These are phyloP conservation scores for Nasonia longicornis DNA, from an alignment of 1,140 invertebrate species.

Conservation along the genomic window DNA sequence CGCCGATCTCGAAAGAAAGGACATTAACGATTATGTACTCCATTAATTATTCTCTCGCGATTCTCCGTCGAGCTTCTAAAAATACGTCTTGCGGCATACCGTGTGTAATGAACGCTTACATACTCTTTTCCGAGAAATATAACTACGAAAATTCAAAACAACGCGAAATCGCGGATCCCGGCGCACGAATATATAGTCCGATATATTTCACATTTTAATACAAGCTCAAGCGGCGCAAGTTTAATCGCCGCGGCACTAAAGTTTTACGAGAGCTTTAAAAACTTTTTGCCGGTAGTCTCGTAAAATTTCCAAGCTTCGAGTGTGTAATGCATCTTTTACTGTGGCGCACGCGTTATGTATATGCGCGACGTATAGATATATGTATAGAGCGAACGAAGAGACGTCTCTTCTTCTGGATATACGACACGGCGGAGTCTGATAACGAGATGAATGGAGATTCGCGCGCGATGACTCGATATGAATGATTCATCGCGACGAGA, in stretches of 20 bases:
- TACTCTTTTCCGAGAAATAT: neutral
- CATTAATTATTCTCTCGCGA: no score
- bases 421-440: neutral
- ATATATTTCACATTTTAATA: conserved; percentile 17
- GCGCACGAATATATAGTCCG: neutral
- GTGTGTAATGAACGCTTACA: no score
- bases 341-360: neutral
- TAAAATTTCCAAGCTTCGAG: conserved; percentile 7
- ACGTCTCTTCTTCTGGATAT: neutral
- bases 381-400: neutral
- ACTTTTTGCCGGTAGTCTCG: conserved; percentile 2
- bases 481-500: conserved; percentile 14
- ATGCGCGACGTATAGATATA: neutral
- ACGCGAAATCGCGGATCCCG: neutral
- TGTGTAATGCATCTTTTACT: conserved; percentile 15
- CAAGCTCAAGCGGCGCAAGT: conserved; percentile 2
- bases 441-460: conserved; percentile 28
- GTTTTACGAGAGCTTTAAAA: conserved; percentile 11
- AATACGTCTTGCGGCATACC: no score
- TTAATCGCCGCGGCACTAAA: conserved; percentile 23
- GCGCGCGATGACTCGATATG: neutral
- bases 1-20: no score
- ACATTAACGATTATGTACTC: no score
- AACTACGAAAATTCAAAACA: neutral
- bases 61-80: no score